These are phyloP conservation scores for Pantherophis alleghaniensis DNA, from an alignment of 2,797 vertebrate species.

Conservation along the genomic window DNA sequence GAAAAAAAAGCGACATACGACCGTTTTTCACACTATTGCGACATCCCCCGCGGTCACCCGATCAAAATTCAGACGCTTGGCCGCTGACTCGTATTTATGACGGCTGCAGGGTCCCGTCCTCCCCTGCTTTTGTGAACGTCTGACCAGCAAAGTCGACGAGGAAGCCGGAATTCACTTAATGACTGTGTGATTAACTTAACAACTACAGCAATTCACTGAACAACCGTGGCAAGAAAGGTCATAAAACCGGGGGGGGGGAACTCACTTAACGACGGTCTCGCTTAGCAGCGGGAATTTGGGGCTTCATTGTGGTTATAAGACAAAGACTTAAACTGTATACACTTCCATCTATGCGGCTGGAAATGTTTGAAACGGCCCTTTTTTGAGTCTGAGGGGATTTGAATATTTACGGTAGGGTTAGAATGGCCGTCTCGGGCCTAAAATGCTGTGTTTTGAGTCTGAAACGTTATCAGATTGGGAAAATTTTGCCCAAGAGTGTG, in stretches of 20 bases:
- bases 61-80: not conserved
- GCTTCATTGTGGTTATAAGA: not conserved
- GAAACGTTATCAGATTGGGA: not conserved
- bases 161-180: not conserved
- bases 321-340: not conserved
- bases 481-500: not conserved
- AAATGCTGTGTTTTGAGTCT: not conserved
- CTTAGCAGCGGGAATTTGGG: too few species aligned
- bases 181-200: not conserved
- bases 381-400: not conserved
- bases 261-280: not conserved
- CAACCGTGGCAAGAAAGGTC: not conserved
- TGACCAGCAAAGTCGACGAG: too few species aligned
- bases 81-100: not conserved
- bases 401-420: not conserved
- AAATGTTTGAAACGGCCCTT: not conserved
- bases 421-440: not conserved
- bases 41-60: not conserved
- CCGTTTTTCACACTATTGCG: not conserved
- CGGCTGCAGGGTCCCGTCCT: not conserved
- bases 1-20: not conserved
- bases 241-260: fast-evolving
- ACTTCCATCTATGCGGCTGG: not conserved
- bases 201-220: not conserved
- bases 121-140: not conserved